Conservation (phyloP, 2,113 vertebrate genomes). For the Macrotus californicus region DNA sequence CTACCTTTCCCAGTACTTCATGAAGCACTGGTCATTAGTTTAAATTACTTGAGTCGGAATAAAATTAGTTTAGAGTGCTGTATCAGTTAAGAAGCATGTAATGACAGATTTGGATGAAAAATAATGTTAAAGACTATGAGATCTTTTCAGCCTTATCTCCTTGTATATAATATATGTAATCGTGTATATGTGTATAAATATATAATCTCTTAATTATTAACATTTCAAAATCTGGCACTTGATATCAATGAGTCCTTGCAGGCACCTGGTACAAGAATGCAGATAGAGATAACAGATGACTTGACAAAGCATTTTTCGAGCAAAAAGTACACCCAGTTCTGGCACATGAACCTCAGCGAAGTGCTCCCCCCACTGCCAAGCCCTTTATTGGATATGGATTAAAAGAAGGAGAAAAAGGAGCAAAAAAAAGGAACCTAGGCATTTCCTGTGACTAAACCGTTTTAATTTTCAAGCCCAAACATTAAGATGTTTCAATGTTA, state of each 20-base stretch:
- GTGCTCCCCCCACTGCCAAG: accelerated
- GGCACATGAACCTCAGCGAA: constrained; percentile 39
- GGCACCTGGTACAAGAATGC: constrained; percentile 53
- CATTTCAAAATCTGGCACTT: constrained; percentile 61
- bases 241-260: constrained; percentile 55
- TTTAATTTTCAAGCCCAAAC: not conserved
- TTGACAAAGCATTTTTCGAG: constrained; percentile 56
- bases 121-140: not conserved
- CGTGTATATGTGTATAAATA: constrained; percentile 16
- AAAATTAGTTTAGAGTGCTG: constrained; percentile 23
- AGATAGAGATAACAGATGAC: constrained; percentile 45
- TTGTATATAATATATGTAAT: constrained; percentile 57
- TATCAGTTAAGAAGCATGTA: constrained; percentile 15
- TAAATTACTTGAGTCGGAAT: constrained; percentile 34
- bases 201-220: constrained; percentile 68
- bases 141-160: constrained; percentile 50
- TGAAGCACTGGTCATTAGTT: not conserved
- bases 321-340: not conserved
- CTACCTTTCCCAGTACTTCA: not conserved
- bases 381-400: not conserved
- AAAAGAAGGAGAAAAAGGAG: not conserved
- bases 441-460: not conserved
- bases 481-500: not conserved
- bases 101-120: constrained; percentile 45
- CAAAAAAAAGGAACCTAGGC: not conserved